Evolutionary conservation across 1,140 invertebrate species (phyloP).

Genomic region (Sinella curviseta): DNA sequence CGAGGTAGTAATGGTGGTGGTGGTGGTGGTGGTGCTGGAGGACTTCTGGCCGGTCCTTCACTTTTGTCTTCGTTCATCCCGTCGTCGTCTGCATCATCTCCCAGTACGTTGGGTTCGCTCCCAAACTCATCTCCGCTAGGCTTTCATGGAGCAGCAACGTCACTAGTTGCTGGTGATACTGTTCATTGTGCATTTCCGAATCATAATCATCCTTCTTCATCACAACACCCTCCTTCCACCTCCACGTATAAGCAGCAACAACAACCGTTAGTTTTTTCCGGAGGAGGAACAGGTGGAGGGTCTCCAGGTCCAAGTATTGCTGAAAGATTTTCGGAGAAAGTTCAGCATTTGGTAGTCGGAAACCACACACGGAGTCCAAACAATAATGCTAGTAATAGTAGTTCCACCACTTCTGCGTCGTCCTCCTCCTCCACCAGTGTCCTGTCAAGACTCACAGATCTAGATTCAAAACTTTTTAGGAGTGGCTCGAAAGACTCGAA

Average conservation of each 20-base stretch:
- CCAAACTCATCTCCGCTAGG: constrained; percentile 21
- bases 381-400: constrained; percentile 28
- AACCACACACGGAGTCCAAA: constrained; percentile 2
- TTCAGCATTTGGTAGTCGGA: constrained; percentile 35
- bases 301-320: constrained; percentile 32
- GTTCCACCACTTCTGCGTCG: neutral
- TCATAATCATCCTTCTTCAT: constrained; percentile 34
- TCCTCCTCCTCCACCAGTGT: constrained; percentile 19
- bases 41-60: neutral
- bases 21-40: neutral
- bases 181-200: constrained; percentile 36
- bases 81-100: constrained; percentile 37
- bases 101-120: neutral
- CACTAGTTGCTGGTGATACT: constrained; percentile 22
- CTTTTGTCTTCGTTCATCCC: neutral
- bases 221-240: constrained; percentile 33
- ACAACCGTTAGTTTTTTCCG: neutral
- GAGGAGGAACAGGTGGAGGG: neutral
- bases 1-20: neutral
- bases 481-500: constrained; percentile 18
- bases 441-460: constrained; percentile 33
- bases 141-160: constrained; percentile 24
- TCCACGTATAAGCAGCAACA: neutral
- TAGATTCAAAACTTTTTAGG: constrained; percentile 9
- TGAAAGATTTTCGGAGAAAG: constrained; percentile 38